Evolutionary conservation across 2,888 invertebrate genomes (phyloP).

Genomic region (Idaea aversata): DNA sequence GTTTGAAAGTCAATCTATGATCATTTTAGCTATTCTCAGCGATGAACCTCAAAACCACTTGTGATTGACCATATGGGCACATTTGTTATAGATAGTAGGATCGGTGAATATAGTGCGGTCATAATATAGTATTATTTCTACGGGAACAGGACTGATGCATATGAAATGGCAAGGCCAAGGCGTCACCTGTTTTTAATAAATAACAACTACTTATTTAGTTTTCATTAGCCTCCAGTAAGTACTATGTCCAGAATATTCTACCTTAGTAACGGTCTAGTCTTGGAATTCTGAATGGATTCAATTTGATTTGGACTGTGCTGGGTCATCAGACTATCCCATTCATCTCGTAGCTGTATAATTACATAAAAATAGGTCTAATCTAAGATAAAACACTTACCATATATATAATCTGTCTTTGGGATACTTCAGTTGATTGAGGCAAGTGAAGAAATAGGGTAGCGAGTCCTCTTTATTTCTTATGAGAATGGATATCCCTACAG

Average conservation of each 20-base stretch:
- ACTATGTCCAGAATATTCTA: not conserved
- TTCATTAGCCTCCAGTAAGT: not conserved
- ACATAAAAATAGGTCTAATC: not conserved
- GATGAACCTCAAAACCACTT: no score
- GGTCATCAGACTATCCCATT: not conserved
- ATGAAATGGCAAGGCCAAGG: no score
- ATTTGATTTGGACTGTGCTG: not conserved
- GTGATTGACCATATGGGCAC: no score
- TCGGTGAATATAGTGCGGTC: no score
- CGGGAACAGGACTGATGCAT: no score
- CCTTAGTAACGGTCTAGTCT: not conserved
- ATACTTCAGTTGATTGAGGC: conserved; percentile 90
- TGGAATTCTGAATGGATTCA: not conserved
- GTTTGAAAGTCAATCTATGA: no score
- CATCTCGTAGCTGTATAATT: not conserved
- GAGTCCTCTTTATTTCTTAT: conserved; percentile 94
- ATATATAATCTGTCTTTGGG: conserved; percentile 92
- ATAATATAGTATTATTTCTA: no score
- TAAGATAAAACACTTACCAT: conserved; percentile 83
- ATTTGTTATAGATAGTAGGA: no score
- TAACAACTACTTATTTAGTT: no score
- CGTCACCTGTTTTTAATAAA: no score
- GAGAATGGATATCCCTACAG: conserved; percentile 88
- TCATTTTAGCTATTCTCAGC: no score
- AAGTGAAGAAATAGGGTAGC: conserved; percentile 92